Base-by-base conservation (phyloP, 2,888 invertebrate genomes). In the Agapetus fuscipes region DNA sequence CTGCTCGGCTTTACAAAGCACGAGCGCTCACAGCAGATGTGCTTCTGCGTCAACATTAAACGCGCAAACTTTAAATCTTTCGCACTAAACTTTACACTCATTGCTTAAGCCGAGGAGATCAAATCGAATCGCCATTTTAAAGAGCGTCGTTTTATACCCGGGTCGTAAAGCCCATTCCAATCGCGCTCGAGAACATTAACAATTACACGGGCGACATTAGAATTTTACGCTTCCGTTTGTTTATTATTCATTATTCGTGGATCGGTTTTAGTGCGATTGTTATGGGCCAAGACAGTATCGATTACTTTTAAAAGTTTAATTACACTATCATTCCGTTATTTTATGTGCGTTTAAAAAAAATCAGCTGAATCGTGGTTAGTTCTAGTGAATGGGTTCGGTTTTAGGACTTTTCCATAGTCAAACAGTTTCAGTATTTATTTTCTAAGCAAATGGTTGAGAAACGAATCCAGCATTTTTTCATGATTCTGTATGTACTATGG, bases 141-240 rank as follows among this genome's bases (percentile, higher is more conserved):
- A 10, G 6, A n/a, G n/a, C 20, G 20, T 9, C 4, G 5, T 37
- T 37, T 37, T 37, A 37, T 37, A 14, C 20, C 17, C 31, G 32
- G n/a, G 20, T 30, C 14, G 32, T 38, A 38, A 38, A 32, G 25
- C 14, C 7, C 25, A 38, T 32, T 33, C 29, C 35, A 32, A 32
- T 38, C 32, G 38, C 37, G 20, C 24, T 30, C 30, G 17, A 13
- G 32, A 15, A 32, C 30, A 38, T 38, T 38, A 38, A 31, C 38
- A 38, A 38, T 38, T 38, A 38, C 25, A 38, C 16, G 15, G 15
- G 7, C 11, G 26, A 37, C 32, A 25, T 32, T 25, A 15, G 17
- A 32, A 12, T 14, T 37, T 37, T 37, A 37, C 16, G 25, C 25
- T 14, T n/a, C n/a, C 11, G 12, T 34, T 34, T 34, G 17, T 34